Conservation (phyloP, 2,113 vertebrate genomes). For the Pseudois nayaur region DNA sequence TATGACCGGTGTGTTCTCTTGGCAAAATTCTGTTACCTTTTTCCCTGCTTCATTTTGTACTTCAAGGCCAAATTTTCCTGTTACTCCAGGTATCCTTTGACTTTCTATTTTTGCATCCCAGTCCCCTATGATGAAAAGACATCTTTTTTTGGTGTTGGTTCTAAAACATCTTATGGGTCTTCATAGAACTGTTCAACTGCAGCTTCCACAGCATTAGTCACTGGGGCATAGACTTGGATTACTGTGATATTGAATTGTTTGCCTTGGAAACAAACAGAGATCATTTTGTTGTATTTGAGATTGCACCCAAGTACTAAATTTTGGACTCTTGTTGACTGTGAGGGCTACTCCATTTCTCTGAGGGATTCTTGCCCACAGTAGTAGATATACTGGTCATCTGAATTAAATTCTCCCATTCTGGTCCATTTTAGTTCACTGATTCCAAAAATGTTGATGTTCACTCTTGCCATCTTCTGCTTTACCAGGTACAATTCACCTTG, state of each 20-base stretch:
- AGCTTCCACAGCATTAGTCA: background rate
- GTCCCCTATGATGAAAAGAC: background rate
- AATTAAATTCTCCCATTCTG: background rate
- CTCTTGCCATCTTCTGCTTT: background rate
- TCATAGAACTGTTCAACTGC: background rate
- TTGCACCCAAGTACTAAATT: background rate
- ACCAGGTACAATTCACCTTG: background rate
- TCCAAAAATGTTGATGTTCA: background rate
- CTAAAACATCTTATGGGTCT: background rate
- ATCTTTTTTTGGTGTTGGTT: background rate
- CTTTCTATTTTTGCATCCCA: background rate
- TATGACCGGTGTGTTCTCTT: rapidly evolving
- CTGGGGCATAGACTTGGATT: background rate
- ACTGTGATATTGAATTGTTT: background rate
- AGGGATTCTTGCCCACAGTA: background rate
- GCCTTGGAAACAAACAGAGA: background rate
- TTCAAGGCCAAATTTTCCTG: background rate
- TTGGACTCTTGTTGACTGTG: background rate
- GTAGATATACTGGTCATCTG: background rate
- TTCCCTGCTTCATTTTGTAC: background rate
- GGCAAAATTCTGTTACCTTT: background rate
- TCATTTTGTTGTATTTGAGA: background rate
- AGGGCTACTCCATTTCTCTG: background rate
- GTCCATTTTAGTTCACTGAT: background rate
- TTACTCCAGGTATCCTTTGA: background rate